A percentile compares a stretch with the other conserved stretches of the same genome.
These are phyloP conservation scores for Corythaixoides concolor DNA, from an alignment of 2,113 vertebrate genomes.

Conservation along the genomic window DNA sequence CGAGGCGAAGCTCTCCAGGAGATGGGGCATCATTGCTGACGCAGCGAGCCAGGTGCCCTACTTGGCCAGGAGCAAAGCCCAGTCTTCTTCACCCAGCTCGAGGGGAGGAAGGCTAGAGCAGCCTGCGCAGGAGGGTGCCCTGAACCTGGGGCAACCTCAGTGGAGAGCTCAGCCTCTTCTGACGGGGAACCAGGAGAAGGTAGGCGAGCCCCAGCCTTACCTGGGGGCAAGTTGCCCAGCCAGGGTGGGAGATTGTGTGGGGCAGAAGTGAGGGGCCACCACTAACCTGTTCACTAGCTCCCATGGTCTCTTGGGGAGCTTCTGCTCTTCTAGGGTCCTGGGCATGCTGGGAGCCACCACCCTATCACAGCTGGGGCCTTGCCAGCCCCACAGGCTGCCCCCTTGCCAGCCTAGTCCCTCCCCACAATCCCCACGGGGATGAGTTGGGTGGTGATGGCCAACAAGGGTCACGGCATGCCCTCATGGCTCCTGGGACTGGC, in stretches of 20 bases:
- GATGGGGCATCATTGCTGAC: background rate
- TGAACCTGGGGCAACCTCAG: rapidly evolving
- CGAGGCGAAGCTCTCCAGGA: background rate
- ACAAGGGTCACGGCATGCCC: rapidly evolving
- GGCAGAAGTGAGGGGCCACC: background rate
- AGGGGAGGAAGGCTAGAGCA: background rate
- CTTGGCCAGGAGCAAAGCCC: background rate
- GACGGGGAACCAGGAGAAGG: background rate
- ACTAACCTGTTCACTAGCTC: background rate
- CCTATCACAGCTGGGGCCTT: background rate
- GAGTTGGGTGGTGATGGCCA: background rate
- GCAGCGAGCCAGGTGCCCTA: background rate
- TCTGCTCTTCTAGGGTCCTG: background rate
- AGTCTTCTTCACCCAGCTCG: background rate
- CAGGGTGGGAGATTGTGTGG: too few species aligned
- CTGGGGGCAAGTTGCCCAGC: background rate
- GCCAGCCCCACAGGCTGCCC: background rate
- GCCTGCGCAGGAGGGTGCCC: background rate
- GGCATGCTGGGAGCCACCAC: background rate
- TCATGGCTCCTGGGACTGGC: background rate
- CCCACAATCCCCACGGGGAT: background rate
- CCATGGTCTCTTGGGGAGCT: background rate
- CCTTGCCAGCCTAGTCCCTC: rapidly evolving
- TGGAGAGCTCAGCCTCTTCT: background rate
- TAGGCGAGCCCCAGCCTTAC: background rate